phyloP scores from a whole-genome alignment of 2,113 vertebrate species.

The Calidris pygmaea region DNA sequence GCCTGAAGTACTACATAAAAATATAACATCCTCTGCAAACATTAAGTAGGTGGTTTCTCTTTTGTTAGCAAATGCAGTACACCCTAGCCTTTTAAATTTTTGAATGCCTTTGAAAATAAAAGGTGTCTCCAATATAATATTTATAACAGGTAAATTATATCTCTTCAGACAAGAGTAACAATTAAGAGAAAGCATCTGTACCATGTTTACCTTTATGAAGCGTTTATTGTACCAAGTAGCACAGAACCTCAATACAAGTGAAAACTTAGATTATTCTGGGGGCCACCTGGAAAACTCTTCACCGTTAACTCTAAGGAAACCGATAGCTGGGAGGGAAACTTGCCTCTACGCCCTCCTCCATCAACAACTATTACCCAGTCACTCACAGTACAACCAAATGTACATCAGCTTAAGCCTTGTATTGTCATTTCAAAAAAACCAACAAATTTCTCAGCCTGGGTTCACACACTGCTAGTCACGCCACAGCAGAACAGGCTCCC shows the following conservation, averaged over 20 bases:
- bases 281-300: neutral
- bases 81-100: neutral
- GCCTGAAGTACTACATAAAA: neutral
- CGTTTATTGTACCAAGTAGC: neutral
- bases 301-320: neutral
- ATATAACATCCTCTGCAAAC: neutral
- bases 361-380: neutral
- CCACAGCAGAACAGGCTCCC: neutral
- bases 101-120: constrained; percentile 22
- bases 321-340: neutral
- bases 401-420: neutral
- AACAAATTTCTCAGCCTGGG: neutral
- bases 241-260: neutral
- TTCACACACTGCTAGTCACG: accelerated
- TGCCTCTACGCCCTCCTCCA: neutral
- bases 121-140: neutral
- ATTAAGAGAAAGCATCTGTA: neutral
- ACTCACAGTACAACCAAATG: neutral
- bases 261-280: neutral
- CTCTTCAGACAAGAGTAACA: neutral
- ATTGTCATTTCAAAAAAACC: neutral
- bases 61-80: neutral
- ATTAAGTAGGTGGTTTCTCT: neutral
- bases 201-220: neutral
- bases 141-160: neutral